Conservation (phyloP, 2,888 invertebrate species). For the Lutraria lutraria region DNA sequence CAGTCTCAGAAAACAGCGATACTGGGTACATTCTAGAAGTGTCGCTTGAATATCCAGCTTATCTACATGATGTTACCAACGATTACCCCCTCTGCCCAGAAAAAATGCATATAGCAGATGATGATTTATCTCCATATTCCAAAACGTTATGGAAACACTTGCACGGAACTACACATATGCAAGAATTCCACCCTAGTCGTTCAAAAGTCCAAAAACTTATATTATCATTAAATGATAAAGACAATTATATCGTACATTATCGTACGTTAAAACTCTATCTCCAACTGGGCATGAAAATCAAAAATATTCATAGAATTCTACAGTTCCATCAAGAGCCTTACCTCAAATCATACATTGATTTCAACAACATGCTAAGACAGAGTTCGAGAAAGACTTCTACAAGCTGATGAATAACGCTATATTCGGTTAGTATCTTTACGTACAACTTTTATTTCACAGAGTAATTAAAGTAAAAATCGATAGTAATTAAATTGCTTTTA, state of each 20-base stretch:
- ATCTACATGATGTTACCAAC: constrained; percentile 48
- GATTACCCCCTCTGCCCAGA: constrained; percentile 29
- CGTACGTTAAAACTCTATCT: constrained; percentile 31
- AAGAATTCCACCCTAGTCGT: background rate
- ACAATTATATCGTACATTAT: constrained; percentile 39
- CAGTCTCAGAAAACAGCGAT: constrained; percentile 12
- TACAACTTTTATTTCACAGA: too few relatives aligned
- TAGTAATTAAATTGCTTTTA: too few relatives aligned
- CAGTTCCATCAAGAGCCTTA: constrained; percentile 40
- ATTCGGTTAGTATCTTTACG: constrained; percentile 41
- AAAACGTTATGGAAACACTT: constrained; percentile 29
- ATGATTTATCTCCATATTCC: constrained; percentile 46
- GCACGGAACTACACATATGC: constrained; percentile 4
- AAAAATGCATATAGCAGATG: constrained; percentile 43
- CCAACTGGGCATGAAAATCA: constrained; percentile 32
- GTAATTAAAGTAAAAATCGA: too few relatives aligned
- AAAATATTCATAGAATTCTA: constrained; percentile 36
- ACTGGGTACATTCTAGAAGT: constrained; percentile 56
- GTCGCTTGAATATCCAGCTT: constrained; percentile 53
- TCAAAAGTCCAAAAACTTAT: constrained; percentile 44
- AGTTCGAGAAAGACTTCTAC: constrained; percentile 27
- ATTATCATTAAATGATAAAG: constrained; percentile 17
- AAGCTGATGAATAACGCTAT: constrained; percentile 41
- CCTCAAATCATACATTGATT: constrained; percentile 11
- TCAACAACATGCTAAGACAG: background rate